Base-by-base conservation (phyloP, 2,113 vertebrate genomes). In the Muscicapa adusta region DNA sequence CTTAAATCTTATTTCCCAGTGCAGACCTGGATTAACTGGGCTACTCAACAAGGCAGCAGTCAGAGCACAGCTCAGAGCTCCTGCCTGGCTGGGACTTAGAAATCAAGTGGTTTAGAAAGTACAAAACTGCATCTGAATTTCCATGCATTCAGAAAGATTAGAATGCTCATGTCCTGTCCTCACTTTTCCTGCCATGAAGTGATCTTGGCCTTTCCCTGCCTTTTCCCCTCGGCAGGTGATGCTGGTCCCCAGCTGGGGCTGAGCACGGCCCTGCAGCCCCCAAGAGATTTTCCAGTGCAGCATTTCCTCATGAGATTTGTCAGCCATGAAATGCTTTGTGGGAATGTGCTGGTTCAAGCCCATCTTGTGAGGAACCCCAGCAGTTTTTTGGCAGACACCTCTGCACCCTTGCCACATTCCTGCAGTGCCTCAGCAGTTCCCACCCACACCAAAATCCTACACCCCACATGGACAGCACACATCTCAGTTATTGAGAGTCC, bases 231-330 rank as follows among this genome's bases (percentile, higher is more conserved):
- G 0, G 45, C 11, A 66, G 65, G 0, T 0, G 31, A 29, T 6
- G 33, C 0, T 0, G 0, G 18, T 12, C 79, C 73, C 43, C 33
- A 1, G 18, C 29, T 0, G 8, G 61, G 33, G 38, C 76, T 31
- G 48, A 68, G 50, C 29, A 2, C 1, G 18, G 50, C 74, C 45
- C 5, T 7, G 26, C 33, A 22, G 45, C 3, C 47, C 3, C 3
- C 58, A 14, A 4, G 50, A 40, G 33, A 33, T 33, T 47, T 65
- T 24, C 40, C 80, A 57, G 45, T 0, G 1, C 47, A 31, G 38
- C 18, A 7, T 12, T 56, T 77, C 26, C 73, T 6, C 45, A 18
- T 19, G 45, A 61, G 48, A 7, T n/a, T 22, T 56, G 45, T 53
- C 67, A 61, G 73, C 56, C 68, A 6, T 6, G 0, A 60, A 45